Base-by-base conservation (phyloP, 2,888 invertebrate species). In the Leptura quadrifasciata region DNA sequence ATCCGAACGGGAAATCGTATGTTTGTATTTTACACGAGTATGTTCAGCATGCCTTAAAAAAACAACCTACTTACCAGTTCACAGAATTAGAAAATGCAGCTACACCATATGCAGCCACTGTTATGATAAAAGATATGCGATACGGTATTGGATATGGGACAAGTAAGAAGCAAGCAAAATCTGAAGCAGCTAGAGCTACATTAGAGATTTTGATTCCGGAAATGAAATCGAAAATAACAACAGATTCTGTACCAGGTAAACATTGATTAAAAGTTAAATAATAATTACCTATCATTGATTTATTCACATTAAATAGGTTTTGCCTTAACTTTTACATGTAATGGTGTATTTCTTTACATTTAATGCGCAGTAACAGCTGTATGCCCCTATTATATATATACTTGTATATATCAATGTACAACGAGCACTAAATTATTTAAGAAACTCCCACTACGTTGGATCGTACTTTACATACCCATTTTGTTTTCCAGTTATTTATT, bases 11-110 rank as follows among this genome's bases (percentile, higher is more conserved):
- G 0, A 97, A 98, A 90, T 97, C 97, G 86, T 96, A 95, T 88
- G 95, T 99, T 9, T 97, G 98, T 82, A 97, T 99, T 86, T 92
- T 99, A 83, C 99, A 99, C 89, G 99, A 99, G 89, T 99, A 98
- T 90, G 97, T 98, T 54, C 97, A 98, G 82, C 96, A 98, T 87
- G 97, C 97, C 3, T 90, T 98, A 76, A 96, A 97, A 88, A 96
- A 97, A 80, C 97, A 98, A 84, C 98, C 98, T 0, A 94, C 95
- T 0, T 98, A 98, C 89, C 94, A 95, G 87, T 98, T 97, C 88
- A 95, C 95, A 84, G 98, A 98, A 90, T 91, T 97, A 64, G 96
- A 97, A 90, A 98, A 98, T 90, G 96, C 98, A 1, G 93, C 96
- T 5, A 96, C 95, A 0, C 98, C 98, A 0, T 98, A 98, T 90